Percentiles rank a stretch among this genome's conserved stretches.
These are phyloP conservation scores for Guaruba guarouba DNA, from an alignment of 2,113 vertebrate species.

Conservation along the genomic window DNA sequence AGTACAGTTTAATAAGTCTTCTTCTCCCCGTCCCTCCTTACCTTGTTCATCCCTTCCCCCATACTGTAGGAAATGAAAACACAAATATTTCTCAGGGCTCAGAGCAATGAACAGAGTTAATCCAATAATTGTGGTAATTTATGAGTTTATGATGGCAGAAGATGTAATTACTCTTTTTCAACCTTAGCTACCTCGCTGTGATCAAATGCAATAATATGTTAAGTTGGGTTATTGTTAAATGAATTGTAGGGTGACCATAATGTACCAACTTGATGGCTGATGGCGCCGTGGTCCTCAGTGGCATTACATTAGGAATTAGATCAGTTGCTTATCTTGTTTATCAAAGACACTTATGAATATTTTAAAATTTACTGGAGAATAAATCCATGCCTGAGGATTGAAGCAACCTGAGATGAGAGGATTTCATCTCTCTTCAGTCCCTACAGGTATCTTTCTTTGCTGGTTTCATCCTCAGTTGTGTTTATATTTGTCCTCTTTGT, in stretches of 20 bases:
- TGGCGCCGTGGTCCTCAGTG: accelerated
- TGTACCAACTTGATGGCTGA: background rate
- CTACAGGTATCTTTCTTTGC: background rate
- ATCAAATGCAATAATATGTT: background rate
- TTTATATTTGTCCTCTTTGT: background rate
- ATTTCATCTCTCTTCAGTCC: background rate
- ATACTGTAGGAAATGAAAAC: background rate
- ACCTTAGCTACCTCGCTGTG: background rate
- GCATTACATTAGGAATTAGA: background rate
- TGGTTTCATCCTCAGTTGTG: background rate
- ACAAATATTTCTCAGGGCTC: background rate
- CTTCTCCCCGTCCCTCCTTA: background rate
- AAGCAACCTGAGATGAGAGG: background rate
- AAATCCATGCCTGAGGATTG: background rate
- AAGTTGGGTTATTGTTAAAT: background rate
- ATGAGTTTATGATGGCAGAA: constrained; percentile 7
- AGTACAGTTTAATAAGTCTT: background rate
- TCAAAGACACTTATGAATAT: background rate
- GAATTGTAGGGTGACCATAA: background rate
- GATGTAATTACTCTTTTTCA: background rate
- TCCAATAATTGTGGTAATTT: constrained; percentile 32
- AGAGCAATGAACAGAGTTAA: background rate
- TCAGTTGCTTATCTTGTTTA: background rate
- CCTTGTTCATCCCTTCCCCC: background rate
- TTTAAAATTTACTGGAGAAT: background rate